phyloP scores from a whole-genome alignment of 2,797 vertebrate species.

The Sciaenops ocellatus region DNA sequence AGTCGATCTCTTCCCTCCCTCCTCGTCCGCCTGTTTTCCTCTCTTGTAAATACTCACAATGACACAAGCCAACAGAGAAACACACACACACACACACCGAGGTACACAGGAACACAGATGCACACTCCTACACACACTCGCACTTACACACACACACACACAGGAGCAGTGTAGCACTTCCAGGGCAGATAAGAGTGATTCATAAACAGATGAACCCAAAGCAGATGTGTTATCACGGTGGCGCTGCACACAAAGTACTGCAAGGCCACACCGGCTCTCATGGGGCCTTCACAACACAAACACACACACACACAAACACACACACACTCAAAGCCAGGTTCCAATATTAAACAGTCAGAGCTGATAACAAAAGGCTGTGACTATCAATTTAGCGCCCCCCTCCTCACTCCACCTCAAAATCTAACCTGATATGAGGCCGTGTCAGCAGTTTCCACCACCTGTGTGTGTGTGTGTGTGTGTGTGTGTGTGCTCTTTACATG shows the following conservation, averaged over 20 bases:
- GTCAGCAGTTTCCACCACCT: slow-evolving; percentile 89
- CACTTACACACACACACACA: slow-evolving; percentile 30
- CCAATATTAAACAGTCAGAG: slow-evolving; percentile 75
- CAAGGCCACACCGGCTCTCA: slow-evolving; percentile 73
- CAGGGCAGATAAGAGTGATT: slow-evolving; percentile 76
- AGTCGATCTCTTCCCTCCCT: slow-evolving; percentile 21
- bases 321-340: slow-evolving; percentile 46
- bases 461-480: slow-evolving; percentile 63
- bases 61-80: slow-evolving; percentile 49
- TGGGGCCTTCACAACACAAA: slow-evolving; percentile 44
- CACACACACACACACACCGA: slow-evolving; percentile 44
- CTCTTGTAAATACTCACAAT: slow-evolving; percentile 62
- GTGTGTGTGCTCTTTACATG: slow-evolving; percentile 33
- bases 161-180: slow-evolving; percentile 60
- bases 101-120: slow-evolving; percentile 41
- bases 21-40: slow-evolving; percentile 43
- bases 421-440: slow-evolving; percentile 77
- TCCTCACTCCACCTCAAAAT: slow-evolving; percentile 71
- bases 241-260: slow-evolving; percentile 68
- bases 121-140: slow-evolving; percentile 54
- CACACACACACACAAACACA: slow-evolving; percentile 35
- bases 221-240: slow-evolving; percentile 80
- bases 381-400: slow-evolving; percentile 69
- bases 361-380: slow-evolving; percentile 79
- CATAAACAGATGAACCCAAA: slow-evolving; percentile 81